These are phyloP conservation scores for Didymodactylos carnosus DNA, from an alignment of 2,888 invertebrate genomes.

Conservation along the genomic window DNA sequence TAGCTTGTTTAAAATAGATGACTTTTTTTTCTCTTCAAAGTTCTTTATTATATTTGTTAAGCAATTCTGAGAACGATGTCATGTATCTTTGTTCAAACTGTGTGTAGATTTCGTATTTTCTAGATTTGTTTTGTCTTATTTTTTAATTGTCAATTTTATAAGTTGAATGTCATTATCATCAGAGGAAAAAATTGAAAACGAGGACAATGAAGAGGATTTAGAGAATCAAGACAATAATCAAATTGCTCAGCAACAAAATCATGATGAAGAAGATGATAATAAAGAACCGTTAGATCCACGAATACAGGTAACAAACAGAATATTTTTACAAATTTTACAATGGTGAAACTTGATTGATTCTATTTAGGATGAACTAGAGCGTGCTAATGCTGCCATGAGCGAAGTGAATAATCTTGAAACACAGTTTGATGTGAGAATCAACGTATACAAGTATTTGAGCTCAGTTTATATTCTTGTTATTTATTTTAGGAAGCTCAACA, in stretches of 20 bases:
- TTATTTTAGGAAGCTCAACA: neutral
- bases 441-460: neutral
- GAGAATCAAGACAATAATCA: too few species aligned
- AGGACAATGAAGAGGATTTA: too few species aligned
- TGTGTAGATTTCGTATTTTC: neutral
- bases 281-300: constrained; percentile 13
- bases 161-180: neutral
- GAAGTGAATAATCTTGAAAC: constrained; percentile 26
- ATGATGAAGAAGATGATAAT: neutral
- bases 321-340: too few species aligned
- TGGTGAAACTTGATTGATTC: constrained; percentile 16
- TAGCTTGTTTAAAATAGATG: neutral
- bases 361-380: constrained; percentile 22
- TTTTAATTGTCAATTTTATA: neutral
- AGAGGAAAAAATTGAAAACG: neutral
- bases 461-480: neutral
- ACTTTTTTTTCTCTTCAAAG: neutral
- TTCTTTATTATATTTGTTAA: too few species aligned
- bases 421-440: constrained; percentile 23
- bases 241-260: too few species aligned
- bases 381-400: constrained; percentile 21
- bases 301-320: constrained; percentile 14
- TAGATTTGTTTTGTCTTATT: neutral
- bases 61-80: neutral
- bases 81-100: too few species aligned